These are phyloP conservation scores for Cephalopholis sonnerati DNA, from an alignment of 2,113 vertebrate species.

Conservation along the genomic window DNA sequence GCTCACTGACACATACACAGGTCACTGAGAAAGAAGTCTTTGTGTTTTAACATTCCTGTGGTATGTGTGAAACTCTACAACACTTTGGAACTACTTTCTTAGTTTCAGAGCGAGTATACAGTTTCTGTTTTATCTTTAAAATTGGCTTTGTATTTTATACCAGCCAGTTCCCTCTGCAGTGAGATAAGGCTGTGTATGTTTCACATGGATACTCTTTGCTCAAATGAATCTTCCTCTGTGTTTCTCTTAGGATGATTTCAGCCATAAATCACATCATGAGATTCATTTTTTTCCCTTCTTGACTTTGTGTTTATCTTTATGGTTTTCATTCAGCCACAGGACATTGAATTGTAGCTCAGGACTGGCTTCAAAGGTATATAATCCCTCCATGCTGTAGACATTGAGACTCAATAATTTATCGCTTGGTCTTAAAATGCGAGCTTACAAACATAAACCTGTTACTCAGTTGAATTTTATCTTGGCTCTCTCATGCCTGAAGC, in stretches of 20 bases:
- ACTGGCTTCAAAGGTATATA: neutral
- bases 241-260: conserved; percentile 3
- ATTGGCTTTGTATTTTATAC: neutral
- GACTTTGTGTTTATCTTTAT: conserved; percentile 8
- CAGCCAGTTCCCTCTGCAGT: neutral
- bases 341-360: too few species aligned
- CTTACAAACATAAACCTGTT: neutral
- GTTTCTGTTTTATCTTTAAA: conserved; percentile 13
- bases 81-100: neutral
- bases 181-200: conserved; percentile 34
- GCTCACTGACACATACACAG: neutral
- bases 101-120: neutral
- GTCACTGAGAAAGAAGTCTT: neutral
- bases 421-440: neutral
- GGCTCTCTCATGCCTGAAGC: neutral
- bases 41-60: neutral
- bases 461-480: neutral
- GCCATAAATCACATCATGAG: neutral
- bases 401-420: neutral
- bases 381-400: neutral
- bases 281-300: neutral
- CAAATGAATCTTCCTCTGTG: neutral
- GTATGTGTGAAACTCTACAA: neutral
- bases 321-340: neutral
- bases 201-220: neutral